Evolutionary conservation across 2,888 invertebrate genomes (phyloP).

Genomic region (Watsonalla cultraria): DNA sequence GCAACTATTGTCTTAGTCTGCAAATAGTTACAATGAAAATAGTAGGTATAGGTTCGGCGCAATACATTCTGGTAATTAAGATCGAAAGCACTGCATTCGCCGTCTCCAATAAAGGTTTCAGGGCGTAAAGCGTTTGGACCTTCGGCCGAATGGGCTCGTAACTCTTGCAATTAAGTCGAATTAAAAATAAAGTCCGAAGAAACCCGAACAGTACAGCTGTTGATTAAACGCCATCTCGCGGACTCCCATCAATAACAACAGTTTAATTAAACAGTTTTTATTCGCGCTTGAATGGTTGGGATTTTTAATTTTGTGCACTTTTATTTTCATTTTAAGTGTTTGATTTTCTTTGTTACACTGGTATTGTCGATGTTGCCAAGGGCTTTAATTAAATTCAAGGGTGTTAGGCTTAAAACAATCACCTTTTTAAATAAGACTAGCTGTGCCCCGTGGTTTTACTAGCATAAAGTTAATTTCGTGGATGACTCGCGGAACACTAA

Average conservation of each 20-base stretch:
- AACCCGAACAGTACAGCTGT: constrained; percentile 50
- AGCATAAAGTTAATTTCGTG: too few species aligned
- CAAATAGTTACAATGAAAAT: constrained; percentile 24
- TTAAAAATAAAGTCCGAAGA: constrained; percentile 70
- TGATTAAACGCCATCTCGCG: constrained; percentile 76
- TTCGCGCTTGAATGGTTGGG: constrained; percentile 61
- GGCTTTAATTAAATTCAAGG: too few species aligned
- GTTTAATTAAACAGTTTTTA: constrained; percentile 76
- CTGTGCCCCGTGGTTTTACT: too few species aligned
- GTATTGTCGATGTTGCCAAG: too few species aligned
- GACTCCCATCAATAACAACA: constrained; percentile 75
- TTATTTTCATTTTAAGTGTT: constrained; percentile 62
- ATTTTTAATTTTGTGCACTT: constrained; percentile 60
- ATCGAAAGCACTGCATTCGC: constrained; percentile 31
- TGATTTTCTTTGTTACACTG: constrained; percentile 46
- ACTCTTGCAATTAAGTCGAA: constrained; percentile 72
- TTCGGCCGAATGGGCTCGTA: constrained; percentile 53
- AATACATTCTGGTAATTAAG: constrained; percentile 45
- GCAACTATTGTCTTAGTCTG: constrained; percentile 54
- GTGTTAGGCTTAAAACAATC: too few species aligned
- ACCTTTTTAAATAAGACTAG: too few species aligned
- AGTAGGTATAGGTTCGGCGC: constrained; percentile 12
- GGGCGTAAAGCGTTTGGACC: constrained; percentile 53
- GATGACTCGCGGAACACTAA: too few species aligned
- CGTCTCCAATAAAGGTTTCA: constrained; percentile 48